Evolutionary conservation across 2,888 invertebrate species (phyloP), one percentile per base, ranked within the genome.

Genomic region (Microctonus brassicae): DNA sequence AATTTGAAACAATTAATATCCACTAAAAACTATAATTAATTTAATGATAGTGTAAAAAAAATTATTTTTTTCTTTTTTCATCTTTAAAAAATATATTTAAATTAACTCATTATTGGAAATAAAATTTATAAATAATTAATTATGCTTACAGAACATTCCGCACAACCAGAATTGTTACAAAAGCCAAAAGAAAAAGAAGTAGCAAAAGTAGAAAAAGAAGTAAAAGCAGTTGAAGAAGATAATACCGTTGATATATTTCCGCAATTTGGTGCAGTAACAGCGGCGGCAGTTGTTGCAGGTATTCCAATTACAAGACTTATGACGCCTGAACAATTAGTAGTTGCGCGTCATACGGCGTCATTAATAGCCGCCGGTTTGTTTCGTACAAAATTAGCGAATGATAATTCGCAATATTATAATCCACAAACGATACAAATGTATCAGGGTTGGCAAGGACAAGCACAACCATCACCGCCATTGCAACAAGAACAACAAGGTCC

Each of bases 391-490:
- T 86, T 87, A 90, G 74, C 90, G 90, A 1, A 91, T 90, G 3
- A 86, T 92, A 89, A 86, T 76, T 91, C 92, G 11, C 90, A 91
- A 69, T 89, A 93, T 73, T 93, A 92, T 87, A 91, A 91, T 57
- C 91, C 91, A 47, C 91, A 91, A 33, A 63, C 39, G 2, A 88
- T 92, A 75, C 89, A 91, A 69, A 89, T 91, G 24, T 90, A 91
- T 78, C 89, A 89, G 82, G 89, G 90, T 42, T 89, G 89, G 88
- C 10, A 22, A 52, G 82, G 80, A 55, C 86, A 84, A 36, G 86
- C 84, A 17, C 90, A 90, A 0, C 89, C 90, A 0, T 85, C 86
- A 17, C 92, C 90, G 20, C 89, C 91, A 17, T 88, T 91, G 17
- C 81, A 80, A 20, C 81, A 78, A 11, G 76, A 83, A 0, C 78